Percentiles rank a stretch among this genome's conserved stretches.
Conservation (phyloP, 2,797 vertebrate genomes). For the Paramormyrops hopkinsi region DNA sequence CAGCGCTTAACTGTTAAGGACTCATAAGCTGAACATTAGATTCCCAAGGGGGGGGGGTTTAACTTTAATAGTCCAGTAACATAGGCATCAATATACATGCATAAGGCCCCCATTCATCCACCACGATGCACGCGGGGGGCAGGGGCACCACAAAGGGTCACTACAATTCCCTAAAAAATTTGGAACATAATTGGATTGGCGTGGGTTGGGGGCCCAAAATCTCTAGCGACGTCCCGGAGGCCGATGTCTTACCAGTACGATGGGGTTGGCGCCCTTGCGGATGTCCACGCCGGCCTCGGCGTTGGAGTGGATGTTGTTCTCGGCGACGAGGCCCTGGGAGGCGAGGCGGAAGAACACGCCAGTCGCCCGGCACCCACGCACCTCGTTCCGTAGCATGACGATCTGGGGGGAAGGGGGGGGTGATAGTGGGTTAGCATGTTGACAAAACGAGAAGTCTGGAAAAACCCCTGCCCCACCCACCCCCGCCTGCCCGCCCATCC, state of each 20-base stretch:
- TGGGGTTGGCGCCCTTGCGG: conserved; percentile 74
- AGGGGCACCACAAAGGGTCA: neutral
- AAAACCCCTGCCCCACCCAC: neutral
- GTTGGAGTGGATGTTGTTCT: conserved; percentile 81
- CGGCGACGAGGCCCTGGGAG: conserved; percentile 74
- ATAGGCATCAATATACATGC: neutral
- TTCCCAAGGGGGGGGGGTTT: neutral
- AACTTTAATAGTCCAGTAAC: neutral
- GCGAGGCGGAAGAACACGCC: conserved; percentile 78
- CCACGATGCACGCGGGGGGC: neutral
- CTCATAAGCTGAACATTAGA: neutral
- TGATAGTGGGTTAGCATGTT: neutral
- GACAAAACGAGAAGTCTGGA: neutral
- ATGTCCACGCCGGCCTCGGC: conserved; percentile 80
- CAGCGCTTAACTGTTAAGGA: neutral
- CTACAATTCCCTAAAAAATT: neutral
- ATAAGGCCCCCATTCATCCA: neutral
- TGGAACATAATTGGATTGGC: neutral
- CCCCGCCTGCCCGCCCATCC: neutral
- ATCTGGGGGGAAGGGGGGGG: conserved; percentile 54
- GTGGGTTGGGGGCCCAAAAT: neutral
- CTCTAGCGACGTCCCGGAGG: accelerated
- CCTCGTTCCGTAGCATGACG: conserved; percentile 77
- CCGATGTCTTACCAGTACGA: conserved; percentile 66
- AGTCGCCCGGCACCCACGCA: conserved; percentile 74